Evolutionary conservation across 2,888 invertebrate species (phyloP), one percentile per base, ranked within the genome.

Genomic region (Amaurobius ferox): DNA sequence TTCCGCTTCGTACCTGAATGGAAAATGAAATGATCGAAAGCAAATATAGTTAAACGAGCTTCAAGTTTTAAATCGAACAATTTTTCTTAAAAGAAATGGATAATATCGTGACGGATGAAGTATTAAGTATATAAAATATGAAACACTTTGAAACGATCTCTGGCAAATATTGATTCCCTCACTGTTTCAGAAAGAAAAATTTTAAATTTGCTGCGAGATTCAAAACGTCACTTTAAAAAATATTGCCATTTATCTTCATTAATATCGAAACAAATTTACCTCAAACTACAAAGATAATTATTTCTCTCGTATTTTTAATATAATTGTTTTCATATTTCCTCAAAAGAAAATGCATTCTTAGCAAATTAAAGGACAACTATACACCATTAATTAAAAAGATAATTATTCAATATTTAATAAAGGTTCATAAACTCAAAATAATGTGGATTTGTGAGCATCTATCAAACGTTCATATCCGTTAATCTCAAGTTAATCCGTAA

Each of bases 391-490:
- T 35, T 44, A 44, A 44, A 44, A 44, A 44, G 2, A 16, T 44
- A 44, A 44, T 44, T 44, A 44, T 44, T 44, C 16, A 16, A 44
- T 11, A 44, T 16, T 5, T 16, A 44, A 16, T 16, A 7, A n/a
- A n/a, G n/a, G n/a, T n/a, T n/a, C n/a, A n/a, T n/a, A n/a, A n/a
- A n/a, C n/a, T n/a, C n/a, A n/a, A n/a, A n/a, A n/a, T n/a, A 73
- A 73, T 39, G 62, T 44, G 30, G 16, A 62, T 39, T 76, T 76
- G 39, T 39, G 30, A 26, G 19, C 62, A 55, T 32, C 30, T 35
- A 29, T 23, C 35, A n/a, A n/a, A n/a, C n/a, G n/a, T n/a, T n/a
- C n/a, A n/a, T n/a, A n/a, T n/a, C n/a, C n/a, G n/a, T n/a, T n/a
- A n/a, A n/a, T n/a, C n/a, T n/a, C n/a, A n/a, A n/a, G n/a, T n/a